Evolutionary conservation across 2,888 invertebrate species (phyloP).

Genomic region (Macaria notata): DNA sequence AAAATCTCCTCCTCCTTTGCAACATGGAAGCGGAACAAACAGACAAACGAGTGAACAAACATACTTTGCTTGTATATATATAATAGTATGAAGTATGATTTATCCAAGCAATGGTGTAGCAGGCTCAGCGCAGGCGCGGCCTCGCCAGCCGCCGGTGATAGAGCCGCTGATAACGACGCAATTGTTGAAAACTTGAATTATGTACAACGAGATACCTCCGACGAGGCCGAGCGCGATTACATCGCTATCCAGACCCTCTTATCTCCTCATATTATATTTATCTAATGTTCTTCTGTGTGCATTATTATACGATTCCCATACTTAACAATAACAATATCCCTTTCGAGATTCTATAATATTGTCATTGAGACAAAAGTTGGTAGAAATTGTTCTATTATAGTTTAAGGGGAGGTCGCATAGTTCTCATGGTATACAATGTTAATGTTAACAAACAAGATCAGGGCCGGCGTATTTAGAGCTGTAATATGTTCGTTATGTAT

Average conservation of each 20-base stretch:
- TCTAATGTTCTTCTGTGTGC: constrained; percentile 36
- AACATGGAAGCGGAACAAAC: no score
- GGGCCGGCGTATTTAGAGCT: constrained; percentile 6
- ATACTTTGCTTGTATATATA: neutral
- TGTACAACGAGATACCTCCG: constrained; percentile 49
- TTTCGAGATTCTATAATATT: constrained; percentile 31
- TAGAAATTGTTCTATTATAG: constrained; percentile 23
- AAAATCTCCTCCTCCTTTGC: no score
- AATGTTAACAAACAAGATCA: constrained; percentile 29
- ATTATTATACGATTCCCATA: constrained; percentile 43
- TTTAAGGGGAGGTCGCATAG: constrained; percentile 23
- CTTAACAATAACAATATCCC: constrained; percentile 34
- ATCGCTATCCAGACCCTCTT: constrained; percentile 52
- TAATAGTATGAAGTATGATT: neutral
- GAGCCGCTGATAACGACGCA: constrained; percentile 53
- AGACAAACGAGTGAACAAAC: neutral
- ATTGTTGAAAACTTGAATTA: constrained; percentile 67
- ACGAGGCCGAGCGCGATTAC: constrained; percentile 56
- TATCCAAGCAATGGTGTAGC: no score
- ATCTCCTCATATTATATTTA: constrained; percentile 43
- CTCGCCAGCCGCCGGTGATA: constrained; percentile 40
- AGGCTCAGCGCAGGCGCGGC: neutral
- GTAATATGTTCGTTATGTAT: no score
- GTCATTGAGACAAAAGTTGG: constrained; percentile 17
- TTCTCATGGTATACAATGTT: constrained; percentile 24